Percentiles rank a stretch among this genome's conserved stretches.
Evolutionary conservation across 2,797 vertebrate species (phyloP).

Genomic region (Heteromormyrus szaboi): DNA sequence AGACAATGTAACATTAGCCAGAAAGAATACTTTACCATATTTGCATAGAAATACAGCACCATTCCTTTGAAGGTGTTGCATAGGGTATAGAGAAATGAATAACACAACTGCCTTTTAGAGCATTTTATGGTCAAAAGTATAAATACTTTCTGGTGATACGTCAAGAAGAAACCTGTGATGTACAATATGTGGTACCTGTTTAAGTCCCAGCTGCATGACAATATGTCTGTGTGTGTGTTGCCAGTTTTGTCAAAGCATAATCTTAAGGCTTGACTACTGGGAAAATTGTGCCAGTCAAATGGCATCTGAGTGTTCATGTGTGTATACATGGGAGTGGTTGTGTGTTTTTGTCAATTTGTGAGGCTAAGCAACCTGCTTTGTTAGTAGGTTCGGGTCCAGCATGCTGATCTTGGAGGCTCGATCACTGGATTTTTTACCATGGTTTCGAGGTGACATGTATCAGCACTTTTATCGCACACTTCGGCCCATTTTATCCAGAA

Average conservation of each 20-base stretch:
- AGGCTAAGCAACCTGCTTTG: background rate
- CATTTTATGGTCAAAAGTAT: background rate
- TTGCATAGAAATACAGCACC: background rate
- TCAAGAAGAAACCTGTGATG: background rate
- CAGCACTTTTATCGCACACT: constrained; percentile 47
- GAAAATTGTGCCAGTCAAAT: background rate
- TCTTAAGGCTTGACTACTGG: background rate
- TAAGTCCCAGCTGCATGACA: background rate
- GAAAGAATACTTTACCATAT: background rate
- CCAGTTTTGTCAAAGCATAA: background rate
- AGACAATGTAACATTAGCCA: background rate
- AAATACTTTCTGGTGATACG: background rate
- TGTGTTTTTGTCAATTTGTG: background rate
- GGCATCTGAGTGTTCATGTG: background rate
- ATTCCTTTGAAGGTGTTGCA: background rate
- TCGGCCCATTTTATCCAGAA: constrained; percentile 62
- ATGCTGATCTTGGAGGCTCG: background rate
- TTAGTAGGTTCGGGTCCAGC: background rate
- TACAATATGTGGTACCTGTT: background rate
- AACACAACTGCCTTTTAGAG: background rate
- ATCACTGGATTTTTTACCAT: background rate
- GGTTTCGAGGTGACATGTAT: background rate
- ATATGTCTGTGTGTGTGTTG: background rate
- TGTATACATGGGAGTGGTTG: background rate
- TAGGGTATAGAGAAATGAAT: background rate